These are phyloP conservation scores for Calameuta pallipes DNA, from an alignment of 2,888 invertebrate genomes.

Conservation along the genomic window DNA sequence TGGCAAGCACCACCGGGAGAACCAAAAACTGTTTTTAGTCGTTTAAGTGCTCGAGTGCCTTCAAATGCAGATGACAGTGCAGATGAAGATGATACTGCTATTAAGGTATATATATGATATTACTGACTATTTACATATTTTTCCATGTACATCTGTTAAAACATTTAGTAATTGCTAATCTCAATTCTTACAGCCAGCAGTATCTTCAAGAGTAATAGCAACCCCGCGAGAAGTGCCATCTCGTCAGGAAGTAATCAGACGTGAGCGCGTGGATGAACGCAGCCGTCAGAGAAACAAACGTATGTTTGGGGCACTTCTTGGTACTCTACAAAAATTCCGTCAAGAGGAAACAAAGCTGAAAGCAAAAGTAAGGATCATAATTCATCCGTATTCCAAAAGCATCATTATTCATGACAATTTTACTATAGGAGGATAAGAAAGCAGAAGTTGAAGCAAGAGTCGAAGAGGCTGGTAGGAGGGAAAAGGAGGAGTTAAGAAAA, in stretches of 20 bases:
- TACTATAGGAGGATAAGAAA: constrained; percentile 79
- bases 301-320: constrained; percentile 95
- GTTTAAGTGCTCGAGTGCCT: constrained; percentile 60
- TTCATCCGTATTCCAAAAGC: neutral
- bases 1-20: constrained; percentile 53
- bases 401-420: neutral
- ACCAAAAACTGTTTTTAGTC: constrained; percentile 64
- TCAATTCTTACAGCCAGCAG: constrained; percentile 67
- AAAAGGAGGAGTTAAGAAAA: constrained; percentile 85
- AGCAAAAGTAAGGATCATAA: constrained; percentile 73
- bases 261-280: constrained; percentile 87
- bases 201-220: constrained; percentile 84
- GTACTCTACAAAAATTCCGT: constrained; percentile 95
- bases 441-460: constrained; percentile 92
- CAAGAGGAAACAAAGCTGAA: constrained; percentile 92
- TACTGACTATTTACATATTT: neutral
- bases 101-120: constrained; percentile 37
- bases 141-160: neutral
- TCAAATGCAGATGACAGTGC: constrained; percentile 63
- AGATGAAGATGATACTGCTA: constrained; percentile 58
- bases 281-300: constrained; percentile 87
- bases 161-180: neutral
- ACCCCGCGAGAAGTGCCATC: constrained; percentile 86
- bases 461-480: constrained; percentile 89
- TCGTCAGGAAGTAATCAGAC: constrained; percentile 80